phyloP scores from a whole-genome alignment of 2,113 vertebrate species.

The Notiomystis cincta region DNA sequence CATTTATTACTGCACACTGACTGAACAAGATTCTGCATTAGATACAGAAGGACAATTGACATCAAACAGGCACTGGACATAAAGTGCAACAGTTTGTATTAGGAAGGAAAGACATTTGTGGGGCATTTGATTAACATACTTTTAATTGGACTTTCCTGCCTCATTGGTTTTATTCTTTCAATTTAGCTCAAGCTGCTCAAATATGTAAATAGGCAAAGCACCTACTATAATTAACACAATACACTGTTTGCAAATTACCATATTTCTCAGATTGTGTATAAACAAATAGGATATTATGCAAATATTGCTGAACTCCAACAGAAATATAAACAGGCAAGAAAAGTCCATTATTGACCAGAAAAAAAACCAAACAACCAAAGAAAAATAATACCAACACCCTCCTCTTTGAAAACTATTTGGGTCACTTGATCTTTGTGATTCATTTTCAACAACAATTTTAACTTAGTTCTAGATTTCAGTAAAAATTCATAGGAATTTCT shows the following conservation, averaged over 20 bases:
- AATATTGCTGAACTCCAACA: neutral
- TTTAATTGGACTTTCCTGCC: conserved; percentile 58
- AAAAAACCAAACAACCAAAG: neutral
- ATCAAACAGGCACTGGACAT: neutral
- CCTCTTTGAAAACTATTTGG: neutral
- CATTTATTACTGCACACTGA: neutral
- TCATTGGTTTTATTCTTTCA: conserved; percentile 58
- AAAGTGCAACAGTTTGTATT: neutral
- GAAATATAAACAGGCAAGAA: neutral
- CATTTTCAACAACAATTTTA: neutral
- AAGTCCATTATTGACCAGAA: neutral
- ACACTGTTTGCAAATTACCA: neutral
- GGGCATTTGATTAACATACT: conserved; percentile 47
- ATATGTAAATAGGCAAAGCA: conserved; percentile 19
- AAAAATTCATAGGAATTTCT: neutral
- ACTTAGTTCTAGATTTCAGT: neutral
- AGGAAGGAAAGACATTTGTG: conserved; percentile 17
- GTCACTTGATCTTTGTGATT: neutral
- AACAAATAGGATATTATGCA: neutral
- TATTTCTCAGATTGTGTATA: neutral
- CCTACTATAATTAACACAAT: conserved; percentile 44
- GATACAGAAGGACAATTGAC: neutral
- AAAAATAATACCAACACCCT: neutral
- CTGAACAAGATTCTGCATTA: neutral
- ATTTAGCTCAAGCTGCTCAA: conserved; percentile 56